Conservation (phyloP, 1,140 invertebrate genomes). For the Lepeophtheirus salmonis region DNA sequence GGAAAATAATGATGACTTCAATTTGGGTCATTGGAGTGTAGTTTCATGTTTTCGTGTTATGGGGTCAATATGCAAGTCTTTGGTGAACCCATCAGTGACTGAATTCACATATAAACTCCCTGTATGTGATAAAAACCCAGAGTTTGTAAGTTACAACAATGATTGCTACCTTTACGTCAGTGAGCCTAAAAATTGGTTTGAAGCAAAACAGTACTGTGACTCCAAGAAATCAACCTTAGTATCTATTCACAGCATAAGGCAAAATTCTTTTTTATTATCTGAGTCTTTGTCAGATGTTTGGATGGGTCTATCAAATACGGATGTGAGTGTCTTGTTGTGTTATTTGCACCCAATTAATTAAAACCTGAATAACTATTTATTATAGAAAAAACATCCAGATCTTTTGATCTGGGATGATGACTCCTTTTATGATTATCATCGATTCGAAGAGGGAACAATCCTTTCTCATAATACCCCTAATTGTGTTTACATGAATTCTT, state of each 20-base stretch:
- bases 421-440: background rate
- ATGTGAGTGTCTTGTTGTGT: too few relatives aligned
- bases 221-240: background rate
- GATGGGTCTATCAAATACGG: background rate
- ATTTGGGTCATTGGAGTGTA: background rate
- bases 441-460: background rate
- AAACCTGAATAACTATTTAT: too few relatives aligned
- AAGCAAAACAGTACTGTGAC: background rate
- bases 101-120: background rate
- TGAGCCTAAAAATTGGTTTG: background rate
- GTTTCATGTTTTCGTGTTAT: background rate
- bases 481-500: background rate
- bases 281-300: background rate
- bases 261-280: background rate
- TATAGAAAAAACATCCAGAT: too few relatives aligned
- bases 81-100: background rate
- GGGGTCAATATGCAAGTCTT: background rate
- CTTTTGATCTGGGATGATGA: background rate
- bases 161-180: background rate
- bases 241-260: background rate
- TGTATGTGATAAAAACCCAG: background rate
- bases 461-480: background rate
- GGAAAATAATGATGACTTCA: background rate
- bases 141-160: background rate
- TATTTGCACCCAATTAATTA: too few relatives aligned